A percentile compares a stretch with the other conserved stretches of the same genome.
These are phyloP conservation scores for Penaeus japonicus DNA, from an alignment of 1,140 invertebrate species.

Conservation along the genomic window DNA sequence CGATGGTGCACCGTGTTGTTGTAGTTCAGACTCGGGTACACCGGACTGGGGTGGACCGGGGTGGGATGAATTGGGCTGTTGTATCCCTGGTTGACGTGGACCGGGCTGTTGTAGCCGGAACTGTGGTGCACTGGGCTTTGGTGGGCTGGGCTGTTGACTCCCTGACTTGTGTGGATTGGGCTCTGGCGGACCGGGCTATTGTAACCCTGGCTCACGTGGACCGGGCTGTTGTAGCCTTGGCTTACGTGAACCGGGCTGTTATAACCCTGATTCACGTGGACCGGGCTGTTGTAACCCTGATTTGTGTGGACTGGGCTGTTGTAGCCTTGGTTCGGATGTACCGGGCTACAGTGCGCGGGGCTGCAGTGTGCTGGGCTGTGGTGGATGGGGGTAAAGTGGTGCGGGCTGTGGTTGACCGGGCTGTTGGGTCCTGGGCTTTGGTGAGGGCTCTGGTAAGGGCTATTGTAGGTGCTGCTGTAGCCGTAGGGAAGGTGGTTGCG, in stretches of 20 bases:
- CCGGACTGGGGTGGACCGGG: neutral
- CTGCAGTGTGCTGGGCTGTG: neutral
- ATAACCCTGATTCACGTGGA: neutral
- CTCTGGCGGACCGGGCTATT: neutral
- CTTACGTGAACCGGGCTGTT: too few species aligned
- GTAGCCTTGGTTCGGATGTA: neutral
- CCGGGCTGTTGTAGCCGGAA: constrained; percentile 29
- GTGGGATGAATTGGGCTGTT: neutral
- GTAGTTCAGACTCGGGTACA: neutral
- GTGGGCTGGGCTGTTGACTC: constrained; percentile 1
- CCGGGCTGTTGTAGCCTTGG: neutral
- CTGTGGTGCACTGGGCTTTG: constrained; percentile 7
- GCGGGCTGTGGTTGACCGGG: constrained; percentile 36
- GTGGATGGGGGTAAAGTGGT: constrained; percentile 37
- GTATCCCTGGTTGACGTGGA: neutral
- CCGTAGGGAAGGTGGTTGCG: constrained; percentile 27
- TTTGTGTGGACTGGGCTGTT: neutral
- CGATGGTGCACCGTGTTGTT: neutral
- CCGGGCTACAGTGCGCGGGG: neutral
- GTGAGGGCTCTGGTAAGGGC: constrained; percentile 40
- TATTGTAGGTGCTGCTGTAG: constrained; percentile 36
- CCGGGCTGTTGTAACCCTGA: neutral
- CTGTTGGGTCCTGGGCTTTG: constrained; percentile 48
- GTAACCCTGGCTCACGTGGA: neutral
- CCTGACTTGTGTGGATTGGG: neutral